Evolutionary conservation across 2,113 vertebrate genomes (phyloP).

Genomic region (Electrona antarctica): DNA sequence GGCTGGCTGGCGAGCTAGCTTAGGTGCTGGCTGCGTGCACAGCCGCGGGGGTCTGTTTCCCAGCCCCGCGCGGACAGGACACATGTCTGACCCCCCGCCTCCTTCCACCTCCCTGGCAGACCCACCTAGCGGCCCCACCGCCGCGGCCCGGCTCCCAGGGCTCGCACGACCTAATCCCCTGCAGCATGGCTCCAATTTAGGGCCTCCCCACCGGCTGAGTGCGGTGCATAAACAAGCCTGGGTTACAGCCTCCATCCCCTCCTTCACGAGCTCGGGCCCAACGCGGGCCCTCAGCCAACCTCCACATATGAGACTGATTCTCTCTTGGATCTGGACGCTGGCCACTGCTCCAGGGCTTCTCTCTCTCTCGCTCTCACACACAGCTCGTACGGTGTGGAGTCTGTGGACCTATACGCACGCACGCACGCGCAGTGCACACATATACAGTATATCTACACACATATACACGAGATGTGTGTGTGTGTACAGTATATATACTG

Average conservation of each 20-base stretch:
- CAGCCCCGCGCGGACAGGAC: slow-evolving; percentile 41
- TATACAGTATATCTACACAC: no score
- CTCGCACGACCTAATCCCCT: slow-evolving; percentile 80
- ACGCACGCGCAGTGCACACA: no score
- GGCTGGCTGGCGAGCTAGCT: slow-evolving; percentile 27
- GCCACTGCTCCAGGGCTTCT: slow-evolving; percentile 61
- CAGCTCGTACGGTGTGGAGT: neutral
- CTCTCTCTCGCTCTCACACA: slow-evolving; percentile 2
- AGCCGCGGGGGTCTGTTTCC: slow-evolving; percentile 38
- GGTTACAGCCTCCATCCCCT: slow-evolving; percentile 52
- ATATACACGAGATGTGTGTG: no score
- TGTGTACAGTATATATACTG: no score
- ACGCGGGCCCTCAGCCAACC: slow-evolving; percentile 58
- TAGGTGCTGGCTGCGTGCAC: neutral
- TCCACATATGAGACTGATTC: slow-evolving; percentile 78
- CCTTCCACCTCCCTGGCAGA: slow-evolving; percentile 43
- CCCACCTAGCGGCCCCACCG: slow-evolving; percentile 13
- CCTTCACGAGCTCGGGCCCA: slow-evolving; percentile 23
- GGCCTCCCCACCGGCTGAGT: slow-evolving; percentile 69
- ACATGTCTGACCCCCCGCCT: slow-evolving; percentile 41
- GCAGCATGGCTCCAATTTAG: slow-evolving; percentile 89
- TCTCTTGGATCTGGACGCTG: slow-evolving; percentile 67
- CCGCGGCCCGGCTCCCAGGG: slow-evolving; percentile 61
- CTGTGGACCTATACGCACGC: no score
- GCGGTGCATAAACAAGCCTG: slow-evolving; percentile 71